These are phyloP conservation scores for Cyaniris semiargus DNA, from an alignment of 2,888 invertebrate species.

Conservation along the genomic window DNA sequence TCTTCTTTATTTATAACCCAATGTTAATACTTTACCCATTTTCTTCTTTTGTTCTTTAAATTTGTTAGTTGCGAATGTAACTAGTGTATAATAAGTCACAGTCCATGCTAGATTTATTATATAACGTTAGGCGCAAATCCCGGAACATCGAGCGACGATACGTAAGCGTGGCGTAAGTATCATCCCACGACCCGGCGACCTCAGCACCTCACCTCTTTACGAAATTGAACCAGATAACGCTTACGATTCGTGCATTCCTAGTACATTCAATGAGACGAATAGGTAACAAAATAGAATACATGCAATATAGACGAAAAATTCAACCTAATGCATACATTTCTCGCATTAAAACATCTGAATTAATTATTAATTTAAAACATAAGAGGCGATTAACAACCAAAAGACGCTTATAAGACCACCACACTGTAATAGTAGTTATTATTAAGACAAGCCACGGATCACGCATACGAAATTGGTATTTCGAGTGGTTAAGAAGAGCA, in stretches of 20 bases:
- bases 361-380: background rate
- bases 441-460: constrained; percentile 37
- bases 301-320: background rate
- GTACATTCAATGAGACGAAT: constrained; percentile 28
- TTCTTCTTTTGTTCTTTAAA: background rate
- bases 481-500: constrained; percentile 40
- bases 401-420: background rate
- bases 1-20: background rate
- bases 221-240: constrained; percentile 35
- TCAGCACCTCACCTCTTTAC: constrained; percentile 35
- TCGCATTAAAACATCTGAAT: background rate
- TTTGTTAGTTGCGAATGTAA: background rate
- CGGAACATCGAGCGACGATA: constrained; percentile 31
- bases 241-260: constrained; percentile 34
- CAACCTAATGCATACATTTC: background rate
- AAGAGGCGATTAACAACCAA: background rate
- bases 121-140: constrained; percentile 35
- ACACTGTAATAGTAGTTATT: constrained; percentile 14
- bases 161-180: constrained; percentile 32
- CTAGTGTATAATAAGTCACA: background rate
- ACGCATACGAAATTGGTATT: constrained; percentile 50
- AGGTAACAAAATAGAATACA: background rate
- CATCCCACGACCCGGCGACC: constrained; percentile 44
- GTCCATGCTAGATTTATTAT: background rate
- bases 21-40: background rate